Conservation (phyloP, 2,888 invertebrate species). For the Ectropis crepuscularia region DNA sequence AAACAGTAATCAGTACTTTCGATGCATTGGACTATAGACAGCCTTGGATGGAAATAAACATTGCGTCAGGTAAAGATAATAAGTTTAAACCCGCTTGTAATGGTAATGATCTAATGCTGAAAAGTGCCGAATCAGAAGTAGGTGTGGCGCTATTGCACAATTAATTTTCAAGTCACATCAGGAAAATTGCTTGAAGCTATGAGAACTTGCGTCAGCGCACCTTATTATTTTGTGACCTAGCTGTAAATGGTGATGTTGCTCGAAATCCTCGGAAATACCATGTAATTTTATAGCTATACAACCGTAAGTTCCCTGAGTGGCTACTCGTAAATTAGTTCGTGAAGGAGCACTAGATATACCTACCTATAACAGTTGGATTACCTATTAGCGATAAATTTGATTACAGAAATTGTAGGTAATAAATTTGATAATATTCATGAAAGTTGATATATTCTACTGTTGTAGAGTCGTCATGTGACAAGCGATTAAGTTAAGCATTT, state of each 20-base stretch:
- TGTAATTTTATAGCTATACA: too few species aligned
- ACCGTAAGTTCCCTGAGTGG: too few species aligned
- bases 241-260: not conserved
- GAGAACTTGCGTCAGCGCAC: not conserved
- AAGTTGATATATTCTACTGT: too few species aligned
- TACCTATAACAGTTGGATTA: too few species aligned
- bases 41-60: constrained; percentile 69
- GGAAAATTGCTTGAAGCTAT: not conserved
- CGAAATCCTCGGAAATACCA: too few species aligned
- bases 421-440: too few species aligned
- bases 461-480: too few species aligned
- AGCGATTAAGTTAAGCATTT: too few species aligned
- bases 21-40: constrained; percentile 69
- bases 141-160: constrained; percentile 28
- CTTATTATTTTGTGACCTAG: not conserved
- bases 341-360: too few species aligned
- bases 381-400: too few species aligned
- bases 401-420: too few species aligned
- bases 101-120: constrained; percentile 26
- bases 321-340: too few species aligned
- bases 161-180: constrained; percentile 6
- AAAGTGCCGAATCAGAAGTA: constrained; percentile 28
- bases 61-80: constrained; percentile 61
- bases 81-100: constrained; percentile 26
- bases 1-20: constrained; percentile 71